These are phyloP conservation scores for Tarsius wallacei DNA, from an alignment of 2,797 vertebrate genomes.

Conservation along the genomic window DNA sequence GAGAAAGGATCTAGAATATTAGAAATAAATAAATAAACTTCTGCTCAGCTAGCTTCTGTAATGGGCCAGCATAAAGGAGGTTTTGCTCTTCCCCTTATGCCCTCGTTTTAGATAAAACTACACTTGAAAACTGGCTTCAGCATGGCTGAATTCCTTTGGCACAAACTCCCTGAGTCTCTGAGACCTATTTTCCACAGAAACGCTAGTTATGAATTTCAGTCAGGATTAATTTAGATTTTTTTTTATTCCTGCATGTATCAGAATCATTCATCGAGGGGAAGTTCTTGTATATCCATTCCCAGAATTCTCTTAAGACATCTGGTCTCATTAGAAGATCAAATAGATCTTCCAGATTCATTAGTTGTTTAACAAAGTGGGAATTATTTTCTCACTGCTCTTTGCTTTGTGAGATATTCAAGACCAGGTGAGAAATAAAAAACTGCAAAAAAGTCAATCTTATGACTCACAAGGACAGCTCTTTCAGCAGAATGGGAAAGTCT, in stretches of 20 bases:
- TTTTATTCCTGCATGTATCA: conserved; percentile 66
- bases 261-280: conserved; percentile 52
- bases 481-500: not conserved
- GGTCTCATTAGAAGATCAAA: conserved; percentile 79
- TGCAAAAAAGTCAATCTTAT: not conserved
- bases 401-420: not conserved
- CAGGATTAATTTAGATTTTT: conserved; percentile 70
- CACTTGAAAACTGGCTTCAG: not conserved
- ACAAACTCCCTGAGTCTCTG: conserved; percentile 62
- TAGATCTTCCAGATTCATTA: conserved; percentile 65
- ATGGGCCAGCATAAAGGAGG: not conserved
- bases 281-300: conserved; percentile 63
- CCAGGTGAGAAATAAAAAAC: not conserved
- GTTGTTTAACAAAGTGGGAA: conserved; percentile 73
- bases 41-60: not conserved
- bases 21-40: not conserved
- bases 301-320: conserved; percentile 72
- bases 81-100: not conserved
- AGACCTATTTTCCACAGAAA: conserved; percentile 73
- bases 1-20: not conserved
- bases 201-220: conserved; percentile 56
- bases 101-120: not conserved
- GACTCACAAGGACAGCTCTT: not conserved
- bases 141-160: conserved; percentile 64
- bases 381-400: conserved; percentile 48